Base-by-base conservation (phyloP, 2,888 invertebrate species). In the Caenorhabditis sp. region DNA sequence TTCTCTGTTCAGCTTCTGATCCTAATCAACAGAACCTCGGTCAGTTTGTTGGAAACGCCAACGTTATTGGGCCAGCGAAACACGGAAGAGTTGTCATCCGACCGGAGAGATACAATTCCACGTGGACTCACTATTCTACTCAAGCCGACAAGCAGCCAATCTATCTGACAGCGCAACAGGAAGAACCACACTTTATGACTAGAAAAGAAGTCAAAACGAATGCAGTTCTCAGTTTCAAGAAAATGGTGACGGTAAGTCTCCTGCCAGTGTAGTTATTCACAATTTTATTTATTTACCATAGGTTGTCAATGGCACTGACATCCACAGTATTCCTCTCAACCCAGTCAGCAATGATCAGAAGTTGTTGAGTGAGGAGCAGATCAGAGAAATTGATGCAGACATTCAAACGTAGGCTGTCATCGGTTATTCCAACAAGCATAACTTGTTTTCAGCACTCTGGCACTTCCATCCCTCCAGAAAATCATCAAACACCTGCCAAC, bases 61-160 rank as follows among this genome's bases (percentile, higher is more conserved):
- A 69, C n/a, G 4, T 51, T 0, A 47, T 72, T 13, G 26, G 26
- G 1, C 26, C 62, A 8, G 37, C 44, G 13, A 68, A 69, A 15
- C 24, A 11, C 20, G 80, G 80, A 6, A 53, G 72, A 37, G 47
- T 68, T 1, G 50, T 80, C 15, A 56, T 67, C 20, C 72, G 80
- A 13, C 72, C 80, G 8, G 68, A 72, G 28, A 50, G 74, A 18
- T 72, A 51, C 72, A 80, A 80, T 51, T 80, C 80, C 61, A 74
- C 80, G 51, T 80, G 72, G 80, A 55, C 69, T 5, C 56, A 80
- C 51, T 80, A 24, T 20, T 68, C 72, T 15, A 68, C 58, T 9
- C 62, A 72, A 28, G 72, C 69, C 15, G 72, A 68, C 18, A 51
- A 44, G 11, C 35, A 58, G 5, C 69, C 68, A 15, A 35, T 62